A percentile compares a stretch with the other conserved stretches of the same genome.
Conservation (phyloP, 2,888 invertebrate genomes). For the Eledone cirrhosa region DNA sequence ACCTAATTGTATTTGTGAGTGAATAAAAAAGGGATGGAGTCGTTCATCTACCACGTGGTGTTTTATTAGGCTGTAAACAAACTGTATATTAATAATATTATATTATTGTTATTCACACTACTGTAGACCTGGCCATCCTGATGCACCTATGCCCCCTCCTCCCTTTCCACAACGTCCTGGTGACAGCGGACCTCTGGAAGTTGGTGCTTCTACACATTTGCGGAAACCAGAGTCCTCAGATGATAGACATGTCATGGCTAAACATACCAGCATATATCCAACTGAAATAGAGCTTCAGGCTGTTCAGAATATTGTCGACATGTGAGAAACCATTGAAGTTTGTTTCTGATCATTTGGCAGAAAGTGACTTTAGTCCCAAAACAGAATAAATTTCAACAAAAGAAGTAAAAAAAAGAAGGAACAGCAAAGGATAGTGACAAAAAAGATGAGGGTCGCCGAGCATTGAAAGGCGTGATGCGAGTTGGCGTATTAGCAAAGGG, state of each 20-base stretch:
- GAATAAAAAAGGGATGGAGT: too few species aligned
- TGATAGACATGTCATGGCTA: conserved; percentile 92
- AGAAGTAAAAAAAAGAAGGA: too few species aligned
- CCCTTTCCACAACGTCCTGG: conserved; percentile 31
- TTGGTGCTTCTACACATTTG: conserved; percentile 38
- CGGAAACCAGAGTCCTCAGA: conserved; percentile 92
- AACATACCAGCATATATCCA: conserved; percentile 93
- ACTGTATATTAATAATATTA: too few species aligned
- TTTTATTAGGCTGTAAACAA: too few species aligned
- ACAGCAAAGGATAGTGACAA: conserved; percentile 5
- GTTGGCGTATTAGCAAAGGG: conserved; percentile 92
- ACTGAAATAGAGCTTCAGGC: conserved; percentile 79
- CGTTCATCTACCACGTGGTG: too few species aligned
- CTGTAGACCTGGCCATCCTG: conserved; percentile 46
- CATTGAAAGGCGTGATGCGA: conserved; percentile 95
- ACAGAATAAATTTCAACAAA: too few species aligned
- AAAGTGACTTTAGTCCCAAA: too few species aligned
- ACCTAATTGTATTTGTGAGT: too few species aligned
- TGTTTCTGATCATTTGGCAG: conserved; percentile 78
- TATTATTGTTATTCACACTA: too few species aligned
- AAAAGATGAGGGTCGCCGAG: conserved; percentile 68
- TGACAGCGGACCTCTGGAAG: conserved; percentile 21
- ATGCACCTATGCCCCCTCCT: conserved; percentile 47
- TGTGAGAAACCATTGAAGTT: conserved; percentile 93
- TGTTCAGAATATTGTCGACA: conserved; percentile 87